A percentile compares a stretch with the other conserved stretches of the same genome.
phyloP scores from a whole-genome alignment of 2,797 vertebrate genomes.

The Bryconaethiops microstoma region DNA sequence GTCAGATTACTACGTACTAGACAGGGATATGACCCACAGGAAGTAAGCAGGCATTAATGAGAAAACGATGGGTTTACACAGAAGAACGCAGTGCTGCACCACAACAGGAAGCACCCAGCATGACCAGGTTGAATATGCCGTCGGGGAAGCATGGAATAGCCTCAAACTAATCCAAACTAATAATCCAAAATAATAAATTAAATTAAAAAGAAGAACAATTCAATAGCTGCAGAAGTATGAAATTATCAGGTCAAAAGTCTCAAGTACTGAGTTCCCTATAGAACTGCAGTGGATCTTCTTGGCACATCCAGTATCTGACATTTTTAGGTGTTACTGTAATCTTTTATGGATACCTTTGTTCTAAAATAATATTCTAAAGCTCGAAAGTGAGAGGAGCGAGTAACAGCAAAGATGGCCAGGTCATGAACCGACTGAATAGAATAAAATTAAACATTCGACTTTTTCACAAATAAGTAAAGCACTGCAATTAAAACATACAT shows the following conservation, averaged over 20 bases:
- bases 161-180: neutral
- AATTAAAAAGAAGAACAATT: too few species aligned
- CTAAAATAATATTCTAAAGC: neutral
- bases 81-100: constrained; percentile 29
- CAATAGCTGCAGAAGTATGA: too few species aligned
- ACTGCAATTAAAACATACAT: too few species aligned
- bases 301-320: neutral
- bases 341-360: neutral
- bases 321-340: neutral
- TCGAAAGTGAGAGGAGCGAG: too few species aligned
- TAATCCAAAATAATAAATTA: too few species aligned
- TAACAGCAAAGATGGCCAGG: neutral
- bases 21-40: constrained; percentile 51
- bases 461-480: too few species aligned
- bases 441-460: too few species aligned
- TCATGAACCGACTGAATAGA: too few species aligned
- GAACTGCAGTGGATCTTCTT: neutral
- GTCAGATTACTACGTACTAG: constrained; percentile 57
- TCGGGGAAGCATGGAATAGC: neutral
- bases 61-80: constrained; percentile 43
- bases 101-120: constrained; percentile 17
- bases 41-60: constrained; percentile 60
- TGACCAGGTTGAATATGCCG: neutral
- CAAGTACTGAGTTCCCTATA: too few species aligned
- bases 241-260: too few species aligned